Percentiles rank a stretch among this genome's conserved stretches.
phyloP scores from a whole-genome alignment of 2,888 invertebrate genomes.

The Halictus ligatus region DNA sequence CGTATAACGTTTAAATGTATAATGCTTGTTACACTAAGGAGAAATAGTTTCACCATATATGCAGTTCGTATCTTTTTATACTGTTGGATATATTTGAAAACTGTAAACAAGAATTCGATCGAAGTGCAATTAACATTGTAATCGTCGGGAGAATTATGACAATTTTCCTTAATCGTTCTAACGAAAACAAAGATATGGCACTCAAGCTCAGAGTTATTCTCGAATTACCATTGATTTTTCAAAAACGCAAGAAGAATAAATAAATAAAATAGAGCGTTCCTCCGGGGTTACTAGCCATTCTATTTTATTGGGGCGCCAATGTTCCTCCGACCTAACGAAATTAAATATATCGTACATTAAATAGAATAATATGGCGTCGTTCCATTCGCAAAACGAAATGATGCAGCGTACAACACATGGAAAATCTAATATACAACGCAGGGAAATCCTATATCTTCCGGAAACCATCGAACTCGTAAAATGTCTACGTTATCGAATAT shows the following conservation, averaged over 20 bases:
- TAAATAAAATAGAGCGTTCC: slow-evolving; percentile 1
- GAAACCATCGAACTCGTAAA: slow-evolving; percentile 11
- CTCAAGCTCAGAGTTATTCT: slow-evolving; percentile 9
- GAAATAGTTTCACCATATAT: background rate
- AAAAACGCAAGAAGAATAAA: background rate
- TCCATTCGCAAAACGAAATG: slow-evolving; percentile 40
- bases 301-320: slow-evolving; percentile 48
- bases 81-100: background rate
- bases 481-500: slow-evolving; percentile 5
- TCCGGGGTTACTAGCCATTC: slow-evolving; percentile 38
- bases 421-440: slow-evolving; percentile 28
- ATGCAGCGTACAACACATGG: slow-evolving; percentile 31
- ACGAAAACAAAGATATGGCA: slow-evolving; percentile 1
- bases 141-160: background rate
- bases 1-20: background rate
- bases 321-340: slow-evolving; percentile 35
- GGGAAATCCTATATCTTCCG: slow-evolving; percentile 3
- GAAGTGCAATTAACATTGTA: background rate
- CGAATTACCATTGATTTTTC: background rate
- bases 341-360: slow-evolving; percentile 55
- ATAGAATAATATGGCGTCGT: slow-evolving; percentile 51
- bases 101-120: background rate
- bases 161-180: background rate
- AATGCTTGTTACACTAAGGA: background rate
- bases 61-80: background rate